phyloP scores from a whole-genome alignment of 2,888 invertebrate species.

The Micoletzkya japonica region DNA sequence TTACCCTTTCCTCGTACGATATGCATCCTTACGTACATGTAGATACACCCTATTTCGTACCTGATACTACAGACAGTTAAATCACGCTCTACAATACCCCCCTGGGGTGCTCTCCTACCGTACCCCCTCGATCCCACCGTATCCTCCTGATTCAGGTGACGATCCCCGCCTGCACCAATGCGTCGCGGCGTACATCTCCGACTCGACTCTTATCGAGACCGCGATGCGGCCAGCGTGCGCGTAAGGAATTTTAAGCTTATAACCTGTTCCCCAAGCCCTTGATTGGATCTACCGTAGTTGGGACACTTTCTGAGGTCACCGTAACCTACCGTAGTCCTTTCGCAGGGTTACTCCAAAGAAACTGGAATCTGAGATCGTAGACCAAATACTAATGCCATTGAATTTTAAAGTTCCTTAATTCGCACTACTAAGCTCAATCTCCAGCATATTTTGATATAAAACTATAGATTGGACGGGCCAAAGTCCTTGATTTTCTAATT shows the following conservation, averaged over 20 bases:
- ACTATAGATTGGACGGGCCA: too few relatives aligned
- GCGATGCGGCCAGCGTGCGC: slow-evolving; percentile 45
- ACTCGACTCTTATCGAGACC: slow-evolving; percentile 54
- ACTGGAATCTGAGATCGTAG: not conserved
- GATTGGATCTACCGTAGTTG: too few relatives aligned
- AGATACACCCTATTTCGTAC: not conserved
- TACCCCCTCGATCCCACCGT: not conserved
- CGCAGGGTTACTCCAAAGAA: too few relatives aligned
- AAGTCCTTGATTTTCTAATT: too few relatives aligned
- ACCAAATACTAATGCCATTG: not conserved
- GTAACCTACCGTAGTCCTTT: too few relatives aligned
- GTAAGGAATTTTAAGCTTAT: slow-evolving; percentile 26
- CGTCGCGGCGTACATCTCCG: slow-evolving; percentile 66
- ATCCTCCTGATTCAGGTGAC: slow-evolving; percentile 47
- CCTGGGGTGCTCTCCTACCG: not conserved
- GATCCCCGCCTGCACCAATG: slow-evolving; percentile 65
- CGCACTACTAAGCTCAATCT: too few relatives aligned
- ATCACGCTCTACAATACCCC: not conserved
- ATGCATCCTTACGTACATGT: not conserved
- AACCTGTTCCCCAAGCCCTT: too few relatives aligned
- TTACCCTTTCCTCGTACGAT: not conserved
- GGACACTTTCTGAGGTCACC: too few relatives aligned
- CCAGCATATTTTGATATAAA: too few relatives aligned
- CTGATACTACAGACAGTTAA: not conserved
- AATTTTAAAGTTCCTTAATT: too few relatives aligned